phyloP scores from a whole-genome alignment of 2,888 invertebrate genomes.

The Drosophila mimica region DNA sequence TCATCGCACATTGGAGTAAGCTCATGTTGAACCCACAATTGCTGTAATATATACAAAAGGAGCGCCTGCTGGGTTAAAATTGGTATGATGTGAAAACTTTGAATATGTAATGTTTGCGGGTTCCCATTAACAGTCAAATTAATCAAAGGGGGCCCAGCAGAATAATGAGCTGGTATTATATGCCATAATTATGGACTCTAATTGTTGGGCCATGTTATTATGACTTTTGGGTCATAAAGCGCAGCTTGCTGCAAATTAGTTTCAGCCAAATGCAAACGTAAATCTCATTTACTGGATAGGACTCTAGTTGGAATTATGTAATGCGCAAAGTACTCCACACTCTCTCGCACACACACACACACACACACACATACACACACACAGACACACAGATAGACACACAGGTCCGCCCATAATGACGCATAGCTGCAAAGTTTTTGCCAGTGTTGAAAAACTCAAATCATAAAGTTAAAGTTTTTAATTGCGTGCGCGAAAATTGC shows the following conservation, averaged over 20 bases:
- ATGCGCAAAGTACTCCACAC: constrained; percentile 2
- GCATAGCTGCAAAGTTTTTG: constrained; percentile 19
- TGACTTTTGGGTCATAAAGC: constrained; percentile 13
- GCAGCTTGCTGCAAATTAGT: constrained; percentile 22
- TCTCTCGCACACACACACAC: neutral
- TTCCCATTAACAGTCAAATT: constrained; percentile 32
- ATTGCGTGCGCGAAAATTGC: constrained; percentile 38
- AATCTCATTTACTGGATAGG: constrained; percentile 32
- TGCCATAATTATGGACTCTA: constrained; percentile 25
- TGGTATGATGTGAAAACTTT: neutral
- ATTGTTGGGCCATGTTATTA: constrained; percentile 26
- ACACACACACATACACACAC: neutral
- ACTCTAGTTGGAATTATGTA: constrained; percentile 18
- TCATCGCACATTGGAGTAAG: neutral
- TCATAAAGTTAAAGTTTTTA: constrained; percentile 50
- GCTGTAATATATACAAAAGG: neutral
- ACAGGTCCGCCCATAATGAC: neutral
- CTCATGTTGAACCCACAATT: neutral
- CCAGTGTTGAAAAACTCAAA: constrained; percentile 25
- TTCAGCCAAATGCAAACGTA: constrained; percentile 7
- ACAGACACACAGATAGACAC: neutral
- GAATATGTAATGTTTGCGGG: neutral
- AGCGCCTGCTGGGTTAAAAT: neutral
- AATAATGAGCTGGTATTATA: constrained; percentile 17
- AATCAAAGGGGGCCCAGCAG: constrained; percentile 10